Evolutionary conservation across 2,888 invertebrate genomes (phyloP).

Genomic region (Trissonchulus latispiculum): DNA sequence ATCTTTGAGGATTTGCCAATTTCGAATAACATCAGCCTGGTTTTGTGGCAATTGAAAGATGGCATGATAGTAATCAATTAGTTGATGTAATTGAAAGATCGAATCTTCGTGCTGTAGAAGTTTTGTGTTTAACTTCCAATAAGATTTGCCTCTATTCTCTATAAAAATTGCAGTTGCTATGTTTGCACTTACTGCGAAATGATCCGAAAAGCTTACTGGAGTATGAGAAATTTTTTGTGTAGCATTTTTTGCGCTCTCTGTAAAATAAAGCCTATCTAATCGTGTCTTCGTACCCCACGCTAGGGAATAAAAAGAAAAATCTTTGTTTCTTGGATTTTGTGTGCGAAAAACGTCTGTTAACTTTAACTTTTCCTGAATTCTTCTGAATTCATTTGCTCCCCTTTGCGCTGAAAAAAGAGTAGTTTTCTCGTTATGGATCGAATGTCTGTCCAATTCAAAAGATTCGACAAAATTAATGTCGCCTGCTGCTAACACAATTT

Average conservation of each 20-base stretch:
- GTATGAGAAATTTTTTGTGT: neutral
- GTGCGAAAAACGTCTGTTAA: neutral
- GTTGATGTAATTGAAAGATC: neutral
- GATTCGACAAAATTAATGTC: neutral
- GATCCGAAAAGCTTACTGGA: neutral
- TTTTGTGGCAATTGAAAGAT: neutral
- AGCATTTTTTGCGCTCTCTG: too few species aligned
- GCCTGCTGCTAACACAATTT: neutral
- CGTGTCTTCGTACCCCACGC: too few species aligned
- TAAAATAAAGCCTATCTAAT: slow-evolving; percentile 10
- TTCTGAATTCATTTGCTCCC: neutral
- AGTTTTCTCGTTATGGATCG: too few species aligned
- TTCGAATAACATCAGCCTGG: neutral
- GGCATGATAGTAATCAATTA: neutral
- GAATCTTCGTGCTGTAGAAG: neutral
- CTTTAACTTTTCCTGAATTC: too few species aligned
- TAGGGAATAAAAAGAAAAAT: slow-evolving; percentile 7
- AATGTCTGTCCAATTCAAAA: neutral
- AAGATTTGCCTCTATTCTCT: neutral
- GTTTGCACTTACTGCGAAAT: neutral
- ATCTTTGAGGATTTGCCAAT: neutral
- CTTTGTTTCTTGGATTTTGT: neutral
- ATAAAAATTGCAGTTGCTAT: neutral
- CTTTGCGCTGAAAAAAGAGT: neutral
- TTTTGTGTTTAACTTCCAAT: slow-evolving; percentile 15